A percentile compares a stretch with the other conserved stretches of the same genome.
phyloP scores from a whole-genome alignment of 2,888 invertebrate genomes.

The Himalopsyche tibetana region DNA sequence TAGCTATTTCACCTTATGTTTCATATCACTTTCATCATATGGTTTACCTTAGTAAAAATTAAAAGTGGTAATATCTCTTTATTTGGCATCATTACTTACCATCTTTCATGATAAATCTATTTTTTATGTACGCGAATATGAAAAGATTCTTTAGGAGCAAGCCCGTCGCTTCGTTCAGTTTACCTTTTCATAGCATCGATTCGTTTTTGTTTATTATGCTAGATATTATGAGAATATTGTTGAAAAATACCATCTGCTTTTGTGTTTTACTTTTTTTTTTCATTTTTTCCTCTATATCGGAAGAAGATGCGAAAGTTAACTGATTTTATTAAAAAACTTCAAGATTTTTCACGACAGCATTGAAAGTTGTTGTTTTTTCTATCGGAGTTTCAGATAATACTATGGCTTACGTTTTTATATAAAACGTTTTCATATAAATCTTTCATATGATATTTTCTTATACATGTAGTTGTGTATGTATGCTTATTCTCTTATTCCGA shows the following conservation, averaged over 20 bases:
- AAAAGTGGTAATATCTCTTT: not conserved
- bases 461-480: not conserved
- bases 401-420: constrained; percentile 20
- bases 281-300: constrained; percentile 46
- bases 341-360: constrained; percentile 49
- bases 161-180: not conserved
- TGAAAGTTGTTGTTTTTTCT: constrained; percentile 41
- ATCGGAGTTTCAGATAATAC: constrained; percentile 48
- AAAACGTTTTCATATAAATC: constrained; percentile 38
- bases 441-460: constrained; percentile 32
- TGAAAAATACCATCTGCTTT: constrained; percentile 58
- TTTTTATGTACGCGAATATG: not conserved
- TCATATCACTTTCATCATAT: too few species aligned
- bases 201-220: constrained; percentile 60
- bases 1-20: too few species aligned
- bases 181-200: constrained; percentile 51
- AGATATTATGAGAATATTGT: constrained; percentile 59
- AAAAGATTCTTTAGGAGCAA: not conserved
- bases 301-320: constrained; percentile 49
- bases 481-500: constrained; percentile 20
- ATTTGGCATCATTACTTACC: not conserved
- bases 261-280: constrained; percentile 50
- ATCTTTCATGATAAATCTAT: not conserved
- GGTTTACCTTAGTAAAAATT: too few species aligned
- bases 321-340: constrained; percentile 57